Conservation (phyloP, 2,113 vertebrate genomes). For the Proterorhinus semilunaris region DNA sequence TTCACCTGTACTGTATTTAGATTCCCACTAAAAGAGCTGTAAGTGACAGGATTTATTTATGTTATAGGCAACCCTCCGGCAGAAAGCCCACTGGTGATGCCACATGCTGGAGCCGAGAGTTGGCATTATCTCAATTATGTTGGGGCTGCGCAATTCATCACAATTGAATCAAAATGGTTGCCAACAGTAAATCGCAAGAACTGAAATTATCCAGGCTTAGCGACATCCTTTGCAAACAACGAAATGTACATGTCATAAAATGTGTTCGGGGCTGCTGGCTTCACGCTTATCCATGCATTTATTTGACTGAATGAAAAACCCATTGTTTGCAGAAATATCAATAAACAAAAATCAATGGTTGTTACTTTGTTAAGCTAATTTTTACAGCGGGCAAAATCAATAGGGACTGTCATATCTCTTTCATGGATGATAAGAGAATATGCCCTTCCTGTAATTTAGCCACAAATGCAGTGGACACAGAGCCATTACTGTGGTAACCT, state of each 20-base stretch:
- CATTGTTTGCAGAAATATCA: background rate
- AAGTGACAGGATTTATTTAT: background rate
- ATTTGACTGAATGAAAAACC: background rate
- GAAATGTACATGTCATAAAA: too few relatives aligned
- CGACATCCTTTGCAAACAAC: too few relatives aligned
- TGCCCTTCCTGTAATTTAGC: constrained; percentile 18
- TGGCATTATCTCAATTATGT: background rate
- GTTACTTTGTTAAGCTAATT: constrained; percentile 29
- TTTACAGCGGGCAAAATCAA: constrained; percentile 35
- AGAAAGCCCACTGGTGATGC: background rate
- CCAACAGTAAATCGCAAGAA: too few relatives aligned
- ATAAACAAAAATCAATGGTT: constrained; percentile 33
- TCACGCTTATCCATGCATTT: background rate
- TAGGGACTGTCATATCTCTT: constrained; percentile 23
- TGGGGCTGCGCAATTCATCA: too few relatives aligned
- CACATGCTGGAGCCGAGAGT: background rate
- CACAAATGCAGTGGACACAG: background rate
- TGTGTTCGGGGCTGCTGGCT: background rate
- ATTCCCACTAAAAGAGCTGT: background rate
- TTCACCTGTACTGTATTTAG: background rate
- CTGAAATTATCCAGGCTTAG: too few relatives aligned
- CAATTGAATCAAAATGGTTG: too few relatives aligned
- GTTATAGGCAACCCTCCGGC: background rate
- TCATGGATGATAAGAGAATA: constrained; percentile 33
- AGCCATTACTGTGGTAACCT: background rate